These are phyloP conservation scores for Anthopleura sola DNA, from an alignment of 64 coral and sea anemone genomes.

Conservation along the genomic window DNA sequence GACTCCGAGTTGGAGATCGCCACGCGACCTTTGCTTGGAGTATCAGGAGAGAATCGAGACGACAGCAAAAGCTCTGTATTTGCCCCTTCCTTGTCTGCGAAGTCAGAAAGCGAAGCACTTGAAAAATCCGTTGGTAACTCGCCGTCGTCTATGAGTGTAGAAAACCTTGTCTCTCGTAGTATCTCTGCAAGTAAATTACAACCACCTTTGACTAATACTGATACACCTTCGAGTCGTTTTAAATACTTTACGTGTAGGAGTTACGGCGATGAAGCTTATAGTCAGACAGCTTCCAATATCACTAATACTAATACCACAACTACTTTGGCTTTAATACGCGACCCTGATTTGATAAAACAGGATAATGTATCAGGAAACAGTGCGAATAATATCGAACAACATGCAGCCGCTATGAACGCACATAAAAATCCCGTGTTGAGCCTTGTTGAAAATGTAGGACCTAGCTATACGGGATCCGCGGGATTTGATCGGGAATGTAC, in stretches of 20 bases:
- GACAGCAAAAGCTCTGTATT: background rate
- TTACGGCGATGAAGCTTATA: constrained; percentile 49
- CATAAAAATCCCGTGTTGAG: background rate
- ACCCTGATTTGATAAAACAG: constrained; percentile 33
- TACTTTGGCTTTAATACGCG: constrained; percentile 45
- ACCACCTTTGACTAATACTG: constrained; percentile 45
- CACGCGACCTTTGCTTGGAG: background rate
- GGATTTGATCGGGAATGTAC: constrained; percentile 14
- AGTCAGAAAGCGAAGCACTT: background rate
- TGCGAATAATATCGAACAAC: background rate
- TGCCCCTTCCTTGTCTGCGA: background rate
- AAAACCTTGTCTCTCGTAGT: constrained; percentile 54
- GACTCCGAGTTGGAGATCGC: background rate
- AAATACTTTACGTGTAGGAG: constrained; percentile 59
- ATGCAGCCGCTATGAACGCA: background rate
- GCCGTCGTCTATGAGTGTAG: constrained; percentile 4
- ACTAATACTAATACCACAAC: constrained; percentile 15
- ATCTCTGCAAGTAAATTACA: constrained; percentile 48
- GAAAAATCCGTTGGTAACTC: background rate
- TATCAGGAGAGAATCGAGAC: background rate
- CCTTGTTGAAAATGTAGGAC: background rate
- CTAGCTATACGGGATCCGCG: constrained; percentile 11
- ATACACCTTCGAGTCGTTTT: constrained; percentile 43
- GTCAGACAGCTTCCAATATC: constrained; percentile 11
- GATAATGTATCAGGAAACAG: background rate